These are phyloP conservation scores for Cottoperca gobio DNA, from an alignment of 2,797 vertebrate species.

Conservation along the genomic window DNA sequence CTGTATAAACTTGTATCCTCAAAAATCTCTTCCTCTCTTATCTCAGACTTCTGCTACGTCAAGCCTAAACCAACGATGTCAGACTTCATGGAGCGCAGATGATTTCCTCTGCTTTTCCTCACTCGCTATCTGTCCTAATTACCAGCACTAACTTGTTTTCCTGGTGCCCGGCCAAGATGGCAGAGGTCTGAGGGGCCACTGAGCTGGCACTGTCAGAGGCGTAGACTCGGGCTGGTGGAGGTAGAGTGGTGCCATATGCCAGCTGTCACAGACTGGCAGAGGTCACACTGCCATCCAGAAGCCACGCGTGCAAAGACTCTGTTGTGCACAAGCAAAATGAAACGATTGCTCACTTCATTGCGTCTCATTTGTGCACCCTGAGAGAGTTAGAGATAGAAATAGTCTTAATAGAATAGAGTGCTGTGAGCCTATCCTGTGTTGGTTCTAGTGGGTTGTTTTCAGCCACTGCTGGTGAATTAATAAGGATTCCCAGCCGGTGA, in stretches of 20 bases:
- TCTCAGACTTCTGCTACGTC: slow-evolving; percentile 22
- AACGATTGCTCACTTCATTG: background rate
- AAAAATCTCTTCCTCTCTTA: slow-evolving; percentile 21
- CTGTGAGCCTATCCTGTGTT: slow-evolving; percentile 9
- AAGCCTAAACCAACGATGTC: slow-evolving; percentile 46
- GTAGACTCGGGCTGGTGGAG: slow-evolving; percentile 53
- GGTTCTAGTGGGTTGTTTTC: slow-evolving; percentile 24
- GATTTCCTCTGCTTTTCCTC: slow-evolving; percentile 35
- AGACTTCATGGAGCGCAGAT: slow-evolving; percentile 32
- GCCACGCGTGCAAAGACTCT: slow-evolving; percentile 22
- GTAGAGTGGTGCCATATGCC: slow-evolving; percentile 70
- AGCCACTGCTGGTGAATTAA: slow-evolving; percentile 7
- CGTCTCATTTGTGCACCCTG: background rate
- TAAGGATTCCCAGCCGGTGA: slow-evolving; percentile 21
- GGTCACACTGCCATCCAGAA: slow-evolving; percentile 52
- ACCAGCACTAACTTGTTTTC: slow-evolving; percentile 69
- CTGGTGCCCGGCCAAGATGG: slow-evolving; percentile 62
- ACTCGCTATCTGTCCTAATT: slow-evolving; percentile 63
- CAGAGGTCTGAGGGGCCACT: slow-evolving; percentile 68
- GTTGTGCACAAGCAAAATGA: background rate
- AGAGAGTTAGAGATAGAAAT: background rate
- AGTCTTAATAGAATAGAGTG: background rate
- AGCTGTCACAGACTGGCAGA: slow-evolving; percentile 68
- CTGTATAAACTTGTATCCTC: background rate
- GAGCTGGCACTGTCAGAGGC: slow-evolving; percentile 62